Evolutionary conservation across 1,140 invertebrate genomes (phyloP), one percentile per base, ranked within the genome.

Genomic region (Drosophila athabasca): DNA sequence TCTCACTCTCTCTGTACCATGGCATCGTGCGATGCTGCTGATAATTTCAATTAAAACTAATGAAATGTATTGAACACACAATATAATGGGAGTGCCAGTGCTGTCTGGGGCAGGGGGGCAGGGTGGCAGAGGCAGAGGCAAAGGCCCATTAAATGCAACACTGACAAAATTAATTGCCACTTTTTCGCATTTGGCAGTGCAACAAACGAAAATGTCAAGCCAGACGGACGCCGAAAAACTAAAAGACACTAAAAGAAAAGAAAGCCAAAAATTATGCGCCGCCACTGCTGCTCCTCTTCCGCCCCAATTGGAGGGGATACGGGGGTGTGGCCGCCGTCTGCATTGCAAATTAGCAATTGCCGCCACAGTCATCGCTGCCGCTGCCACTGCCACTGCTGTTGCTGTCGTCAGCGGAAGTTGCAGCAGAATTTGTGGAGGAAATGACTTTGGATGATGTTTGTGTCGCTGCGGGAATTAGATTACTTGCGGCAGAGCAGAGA

Each of bases 121-220:
- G 45, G 8, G n/a, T n/a, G 35, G 39, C 24, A 26, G 44, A 39
- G 50, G 69, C 76, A 64, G 35, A 3, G 35, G 35, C 35, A 39
- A 11, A 39, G 78, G 75, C 71, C 82, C 82, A 85, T 85, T 85
- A 85, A 85, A 85, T 85, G 82, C 82, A 85, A 85, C 82, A 85
- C 82, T 85, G 78, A 87, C 82, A 85, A 85, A 85, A 85, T 85
- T 85, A 85, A 85, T 85, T 85, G 82, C 82, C 82, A 82, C 74
- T 87, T 87, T 85, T 85, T 85, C 82, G 74, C 78, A 87, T 87
- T 85, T 85, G 82, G 82, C 82, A 85, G 82, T 61, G 82, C 82
- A 78, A 85, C 82, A 87, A 85, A 85, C 82, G 82, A 85, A 85
- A 85, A 85, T 85, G 82, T 85, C 82, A 87, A 78, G 60, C 50